Evolutionary conservation across 2,797 vertebrate genomes (phyloP), one percentile per base, ranked within the genome.

Genomic region (Cygnus olor): DNA sequence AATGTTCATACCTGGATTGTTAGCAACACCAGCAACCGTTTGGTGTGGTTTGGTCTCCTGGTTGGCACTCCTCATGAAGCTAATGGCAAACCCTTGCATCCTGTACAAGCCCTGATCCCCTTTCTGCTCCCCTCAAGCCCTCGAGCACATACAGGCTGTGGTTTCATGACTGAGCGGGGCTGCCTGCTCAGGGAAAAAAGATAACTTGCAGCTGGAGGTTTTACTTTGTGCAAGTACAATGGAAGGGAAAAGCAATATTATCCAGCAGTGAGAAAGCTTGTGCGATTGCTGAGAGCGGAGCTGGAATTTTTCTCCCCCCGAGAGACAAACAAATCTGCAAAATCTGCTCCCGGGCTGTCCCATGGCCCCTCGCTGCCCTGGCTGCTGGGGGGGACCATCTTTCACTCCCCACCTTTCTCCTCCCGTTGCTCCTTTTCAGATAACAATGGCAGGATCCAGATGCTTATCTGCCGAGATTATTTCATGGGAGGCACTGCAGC

Each of bases 361-460:
- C 19, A 30, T 10, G 5, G 10, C 25, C 18, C 32, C 1, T 10
- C 38, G 44, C 47, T 58, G 24, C 40, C 20, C 19, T 42, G 28
- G 18, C 10, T 2, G 11, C 5, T 25, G 6, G 5, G 1, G 70
- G 73, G 51, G 15, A 53, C 42, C 53, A 27, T 70, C 70, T 54
- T 80, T 56, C 21, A 51, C 78, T 95, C 79, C 63, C 83, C 73
- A 45, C 60, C 73, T 84, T 89, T 91, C 87, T 93, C 84, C 76
- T 4, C 80, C 66, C 7, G 5, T 85, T 3, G 22, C 78, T 94
- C 68, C 83, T 95, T 91, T 94, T 9, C 0, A 32, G 83, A 90
- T 83, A 96, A 97, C 95, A 97, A 96, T 97, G 38, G 74, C 95
- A 97, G 96, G 96, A 97, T 97, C 95, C 96, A 97, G 95, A 94